These are phyloP conservation scores for Encarsia formosa DNA, from an alignment of 2,888 invertebrate species.

Conservation along the genomic window DNA sequence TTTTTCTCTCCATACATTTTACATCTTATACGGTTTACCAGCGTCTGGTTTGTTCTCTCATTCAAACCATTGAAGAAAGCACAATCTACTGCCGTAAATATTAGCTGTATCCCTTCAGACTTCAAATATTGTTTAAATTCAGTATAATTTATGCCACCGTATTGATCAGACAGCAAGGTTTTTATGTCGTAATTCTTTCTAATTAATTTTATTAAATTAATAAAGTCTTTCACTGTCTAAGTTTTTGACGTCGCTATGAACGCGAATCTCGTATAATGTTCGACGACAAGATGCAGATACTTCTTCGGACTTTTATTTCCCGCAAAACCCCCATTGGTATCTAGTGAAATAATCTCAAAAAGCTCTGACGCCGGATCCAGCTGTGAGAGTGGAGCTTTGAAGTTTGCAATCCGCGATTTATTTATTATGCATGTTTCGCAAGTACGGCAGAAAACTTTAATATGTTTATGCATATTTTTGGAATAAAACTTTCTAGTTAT, in stretches of 20 bases:
- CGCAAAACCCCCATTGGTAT: constrained; percentile 38
- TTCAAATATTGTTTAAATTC: constrained; percentile 34
- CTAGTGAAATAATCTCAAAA: constrained; percentile 36
- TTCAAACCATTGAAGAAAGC: constrained; percentile 18
- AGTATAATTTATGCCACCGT: constrained; percentile 33
- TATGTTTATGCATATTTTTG: no score
- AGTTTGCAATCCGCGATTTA: constrained; percentile 31
- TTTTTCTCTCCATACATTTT: constrained; percentile 34
- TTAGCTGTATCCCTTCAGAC: constrained; percentile 29
- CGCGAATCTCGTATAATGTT: constrained; percentile 35
- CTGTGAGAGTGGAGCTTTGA: constrained; percentile 32
- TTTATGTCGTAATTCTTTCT: constrained; percentile 19
- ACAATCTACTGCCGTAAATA: constrained; percentile 35
- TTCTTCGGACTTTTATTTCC: constrained; percentile 34
- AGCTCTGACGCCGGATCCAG: constrained; percentile 34
- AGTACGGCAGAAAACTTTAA: no score
- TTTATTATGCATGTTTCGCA: constrained; percentile 31
- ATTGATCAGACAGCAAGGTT: constrained; percentile 34
- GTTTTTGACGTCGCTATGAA: constrained; percentile 33
- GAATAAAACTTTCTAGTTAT: constrained; percentile 21
- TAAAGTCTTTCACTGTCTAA: constrained; percentile 33
- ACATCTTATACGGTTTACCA: constrained; percentile 36
- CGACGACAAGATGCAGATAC: constrained; percentile 34
- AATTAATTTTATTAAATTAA: constrained; percentile 28
- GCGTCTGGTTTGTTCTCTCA: constrained; percentile 31